Base-by-base conservation (phyloP, 1,140 invertebrate genomes). In the Scylla paramamosain region DNA sequence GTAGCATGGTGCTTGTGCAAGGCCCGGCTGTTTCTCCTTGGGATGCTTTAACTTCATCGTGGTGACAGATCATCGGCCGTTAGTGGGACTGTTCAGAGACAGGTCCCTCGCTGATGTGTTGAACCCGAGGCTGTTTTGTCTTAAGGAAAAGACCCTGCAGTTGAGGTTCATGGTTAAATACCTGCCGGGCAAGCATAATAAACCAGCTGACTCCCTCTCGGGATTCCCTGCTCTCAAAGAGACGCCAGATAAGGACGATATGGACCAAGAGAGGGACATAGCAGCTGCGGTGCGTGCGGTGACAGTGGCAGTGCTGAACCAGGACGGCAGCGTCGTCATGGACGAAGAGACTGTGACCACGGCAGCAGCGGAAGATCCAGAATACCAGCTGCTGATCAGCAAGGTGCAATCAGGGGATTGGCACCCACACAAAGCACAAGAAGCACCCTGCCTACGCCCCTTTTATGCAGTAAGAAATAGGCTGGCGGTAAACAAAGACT, bases 11-110 rank as follows among this genome's bases (percentile, higher is more conserved):
- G n/a, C n/a, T n/a, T n/a, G n/a, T n/a, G n/a, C n/a, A n/a, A n/a
- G 93, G 48, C 39, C 4, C 4, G 83, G 67, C 29, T 93, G 31
- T 83, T 93, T 46, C 84, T 93, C 3, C 77, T 83, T 16, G n/a
- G 83, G 93, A 2, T 93, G 93, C 52, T 25, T 84, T 92, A 93
- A 84, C 77, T 4, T 93, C 46, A 83, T 90, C 88, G n/a, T 93
- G 84, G 93, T 90, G 28, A 90, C 48, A 46, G 93, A 93, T 16
- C 84, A 93, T 29, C 45, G 87, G 20, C 92, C 92, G 12, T 31
- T 93, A 20, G 93, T 93, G 0, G 52, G 88, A 32, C n/a, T 93
- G 31, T 93, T 84, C 31, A 14, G 77, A 14, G 77, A 93, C 88
- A 86, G 67, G 52, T 39, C 93, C n/a, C 93, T 93, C n/a, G 31